Evolutionary conservation across 1,140 invertebrate species (phyloP).

Genomic region (Cataglyphis hispanica): DNA sequence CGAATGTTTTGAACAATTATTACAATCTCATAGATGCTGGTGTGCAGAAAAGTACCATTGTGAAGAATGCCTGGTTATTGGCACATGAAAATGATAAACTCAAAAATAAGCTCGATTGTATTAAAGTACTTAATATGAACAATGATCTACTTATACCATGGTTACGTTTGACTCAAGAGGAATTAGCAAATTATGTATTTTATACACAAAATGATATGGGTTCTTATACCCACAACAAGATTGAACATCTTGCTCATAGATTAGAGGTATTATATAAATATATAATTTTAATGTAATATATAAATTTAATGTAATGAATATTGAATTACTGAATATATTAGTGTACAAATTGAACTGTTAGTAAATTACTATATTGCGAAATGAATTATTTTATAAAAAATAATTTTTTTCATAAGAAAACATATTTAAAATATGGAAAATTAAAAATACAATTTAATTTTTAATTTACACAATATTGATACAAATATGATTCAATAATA

Average conservation of each 20-base stretch:
- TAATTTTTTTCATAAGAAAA: not conserved
- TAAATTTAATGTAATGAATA: constrained; percentile 14
- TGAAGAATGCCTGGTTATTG: constrained; percentile 8
- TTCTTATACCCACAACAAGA: constrained; percentile 16
- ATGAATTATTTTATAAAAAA: not conserved
- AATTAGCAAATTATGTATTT: constrained; percentile 27
- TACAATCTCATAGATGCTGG: not conserved
- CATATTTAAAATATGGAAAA: not conserved
- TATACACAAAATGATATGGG: not conserved
- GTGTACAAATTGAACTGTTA: not conserved
- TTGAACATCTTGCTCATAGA: constrained; percentile 41
- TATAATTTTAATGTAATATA: no score
- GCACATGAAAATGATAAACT: not conserved
- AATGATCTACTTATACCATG: constrained; percentile 41
- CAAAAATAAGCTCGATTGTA: constrained; percentile 5
- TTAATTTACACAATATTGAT: no score
- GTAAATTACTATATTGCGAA: not conserved
- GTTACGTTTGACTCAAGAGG: constrained; percentile 15
- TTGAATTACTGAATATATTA: not conserved
- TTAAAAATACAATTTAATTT: not conserved
- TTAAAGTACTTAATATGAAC: constrained; percentile 26
- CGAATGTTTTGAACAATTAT: constrained; percentile 42
- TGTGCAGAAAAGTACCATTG: not conserved
- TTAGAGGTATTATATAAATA: no score
- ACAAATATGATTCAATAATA: not conserved